Base-by-base conservation (phyloP, 64 coral and sea anemone species). In the Porites lutea region DNA sequence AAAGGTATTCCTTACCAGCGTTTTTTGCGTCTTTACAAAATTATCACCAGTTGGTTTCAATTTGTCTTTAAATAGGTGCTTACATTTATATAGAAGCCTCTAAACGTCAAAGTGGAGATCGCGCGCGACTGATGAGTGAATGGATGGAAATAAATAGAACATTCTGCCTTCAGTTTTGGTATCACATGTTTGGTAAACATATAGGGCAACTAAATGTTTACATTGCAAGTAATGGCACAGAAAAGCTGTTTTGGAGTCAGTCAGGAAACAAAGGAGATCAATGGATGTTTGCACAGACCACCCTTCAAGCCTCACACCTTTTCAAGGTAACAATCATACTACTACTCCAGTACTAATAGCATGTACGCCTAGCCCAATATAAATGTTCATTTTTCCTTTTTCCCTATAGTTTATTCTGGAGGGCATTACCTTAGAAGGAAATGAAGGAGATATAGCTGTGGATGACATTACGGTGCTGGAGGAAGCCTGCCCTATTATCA, bases 141-240 rank as follows among this genome's bases (percentile, higher is more conserved):
- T 90, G 88, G 88, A 54, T 90, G 19, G 21, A 79, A 49, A 44
- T 10, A 43, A 71, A 80, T 22, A 77, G 19, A 81, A 21, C 53
- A 27, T 19, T 79, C 27, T 90, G 88, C 27, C 63, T 90, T 52
- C 88, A 71, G 19, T 81, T 90, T 13, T 90, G 88, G 88, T 90
- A 90, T 80, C 88, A 90, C 64, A 90, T 90, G 88, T 90, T 79
- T 81, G 88, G 88, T 7, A 52, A 12, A 69, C 76, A 80, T 14
- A 80, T 80, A 55, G 88, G 88, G 13, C 15, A 23, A 9, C 44
- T 90, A 10, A 90, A 71, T 68, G 54, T 90, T 1, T 54, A 69
- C 53, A 21, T 70, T 13, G 78, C 66, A 50, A 90, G 50, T 52
- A 51, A 81, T 13, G 52, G 53, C 27, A 54, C 88, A 70, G 61